Percentiles rank a stretch among this genome's conserved stretches.
Evolutionary conservation across 2,888 invertebrate genomes (phyloP).

Genomic region (Steinernema carpocapsae): DNA sequence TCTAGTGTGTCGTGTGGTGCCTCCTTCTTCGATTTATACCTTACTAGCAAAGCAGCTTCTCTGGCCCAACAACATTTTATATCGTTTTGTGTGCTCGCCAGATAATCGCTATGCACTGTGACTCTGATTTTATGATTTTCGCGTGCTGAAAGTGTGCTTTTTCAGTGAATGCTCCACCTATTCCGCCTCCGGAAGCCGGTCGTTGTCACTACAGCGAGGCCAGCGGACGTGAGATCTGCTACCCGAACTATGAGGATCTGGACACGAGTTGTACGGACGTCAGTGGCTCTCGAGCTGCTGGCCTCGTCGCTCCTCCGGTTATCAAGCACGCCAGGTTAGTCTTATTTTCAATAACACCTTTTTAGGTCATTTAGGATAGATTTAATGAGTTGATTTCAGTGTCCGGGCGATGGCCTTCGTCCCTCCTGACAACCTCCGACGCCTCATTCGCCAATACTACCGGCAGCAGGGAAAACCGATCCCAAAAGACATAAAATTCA

Average conservation of each 20-base stretch:
- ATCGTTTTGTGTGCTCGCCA: not conserved
- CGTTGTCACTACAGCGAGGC: slow-evolving; percentile 57
- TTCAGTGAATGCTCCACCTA: slow-evolving; percentile 67
- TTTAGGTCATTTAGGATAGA: too few relatives aligned
- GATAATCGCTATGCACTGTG: slow-evolving; percentile 5
- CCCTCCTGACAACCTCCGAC: slow-evolving; percentile 65
- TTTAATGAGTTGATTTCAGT: slow-evolving; percentile 46
- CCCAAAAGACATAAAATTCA: slow-evolving; percentile 56
- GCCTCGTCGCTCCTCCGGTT: slow-evolving; percentile 63
- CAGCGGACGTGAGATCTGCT: slow-evolving; percentile 64
- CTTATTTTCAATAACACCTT: not conserved
- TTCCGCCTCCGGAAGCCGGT: slow-evolving; percentile 66
- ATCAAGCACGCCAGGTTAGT: slow-evolving; percentile 66
- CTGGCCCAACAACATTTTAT: not conserved
- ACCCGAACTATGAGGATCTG: slow-evolving; percentile 63
- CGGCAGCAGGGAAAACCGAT: slow-evolving; percentile 61
- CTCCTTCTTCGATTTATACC: slow-evolving; percentile 1
- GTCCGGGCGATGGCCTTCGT: slow-evolving; percentile 69
- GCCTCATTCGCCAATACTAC: slow-evolving; percentile 67
- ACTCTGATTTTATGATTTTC: not conserved
- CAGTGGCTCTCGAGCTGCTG: slow-evolving; percentile 49
- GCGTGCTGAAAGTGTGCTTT: slow-evolving; percentile 20
- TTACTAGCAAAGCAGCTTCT: not conserved
- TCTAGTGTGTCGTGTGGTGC: not conserved
- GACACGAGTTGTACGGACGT: slow-evolving; percentile 67